Conservation (phyloP, 1,140 invertebrate species). For the Drosophila sp. region DNA sequence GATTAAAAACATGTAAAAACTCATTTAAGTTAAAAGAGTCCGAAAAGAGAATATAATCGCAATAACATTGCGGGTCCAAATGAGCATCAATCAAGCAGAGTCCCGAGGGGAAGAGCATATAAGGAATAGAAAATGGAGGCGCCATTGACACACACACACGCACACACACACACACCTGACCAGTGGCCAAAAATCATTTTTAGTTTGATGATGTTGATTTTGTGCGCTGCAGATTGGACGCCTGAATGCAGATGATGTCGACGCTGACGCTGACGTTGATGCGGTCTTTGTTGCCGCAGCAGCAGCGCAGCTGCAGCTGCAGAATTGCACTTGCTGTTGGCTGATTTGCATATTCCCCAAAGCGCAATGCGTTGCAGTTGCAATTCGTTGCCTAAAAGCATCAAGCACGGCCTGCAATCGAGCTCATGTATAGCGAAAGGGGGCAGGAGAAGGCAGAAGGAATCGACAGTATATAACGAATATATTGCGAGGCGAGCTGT, state of each 20-base stretch:
- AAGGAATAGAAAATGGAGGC: background rate
- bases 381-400: constrained; percentile 74
- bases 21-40: constrained; percentile 45
- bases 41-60: constrained; percentile 59
- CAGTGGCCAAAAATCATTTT: constrained; percentile 62
- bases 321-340: constrained; percentile 47
- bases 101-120: background rate
- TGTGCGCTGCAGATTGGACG: constrained; percentile 33
- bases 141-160: background rate
- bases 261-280: constrained; percentile 8
- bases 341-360: constrained; percentile 82
- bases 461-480: constrained; percentile 60
- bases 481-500: constrained; percentile 37
- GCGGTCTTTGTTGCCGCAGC: constrained; percentile 52
- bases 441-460: background rate
- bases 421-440: background rate
- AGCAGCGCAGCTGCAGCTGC: too few species aligned
- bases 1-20: constrained; percentile 53
- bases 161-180: constrained; percentile 21
- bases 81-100: constrained; percentile 66
- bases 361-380: constrained; percentile 70
- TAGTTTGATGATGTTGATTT: constrained; percentile 66
- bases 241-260: constrained; percentile 38
- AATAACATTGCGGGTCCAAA: constrained; percentile 33
- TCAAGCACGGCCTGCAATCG: constrained; percentile 18